Conservation (phyloP, 1,140 invertebrate species). For the Drosophila ironensis region DNA sequence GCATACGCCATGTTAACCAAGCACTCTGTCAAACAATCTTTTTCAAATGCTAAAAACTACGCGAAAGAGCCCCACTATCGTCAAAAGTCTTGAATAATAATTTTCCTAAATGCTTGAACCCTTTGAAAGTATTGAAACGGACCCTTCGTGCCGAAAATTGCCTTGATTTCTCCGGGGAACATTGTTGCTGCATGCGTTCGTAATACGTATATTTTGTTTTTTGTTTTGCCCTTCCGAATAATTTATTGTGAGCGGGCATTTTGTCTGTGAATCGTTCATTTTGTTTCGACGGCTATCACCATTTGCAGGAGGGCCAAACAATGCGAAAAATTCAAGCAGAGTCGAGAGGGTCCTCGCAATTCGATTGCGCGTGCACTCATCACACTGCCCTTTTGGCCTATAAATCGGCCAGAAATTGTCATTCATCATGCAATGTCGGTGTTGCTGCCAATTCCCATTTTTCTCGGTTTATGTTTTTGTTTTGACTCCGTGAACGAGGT, state of each 20-base stretch:
- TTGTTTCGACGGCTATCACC: constrained; percentile 36
- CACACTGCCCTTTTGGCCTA: constrained; percentile 10
- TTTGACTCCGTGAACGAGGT: constrained; percentile 3
- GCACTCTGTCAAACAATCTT: no score
- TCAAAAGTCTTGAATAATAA: no score
- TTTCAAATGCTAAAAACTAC: no score
- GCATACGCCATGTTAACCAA: no score
- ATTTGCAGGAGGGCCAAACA: constrained; percentile 35
- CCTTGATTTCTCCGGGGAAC: no score
- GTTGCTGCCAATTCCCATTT: background rate
- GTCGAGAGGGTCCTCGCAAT: background rate
- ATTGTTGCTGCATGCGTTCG: background rate
- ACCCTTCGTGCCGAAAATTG: no score
- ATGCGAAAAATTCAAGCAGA: constrained; percentile 31
- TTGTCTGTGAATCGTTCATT: constrained; percentile 26
- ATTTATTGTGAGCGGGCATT: constrained; percentile 24
- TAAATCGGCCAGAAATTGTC: constrained; percentile 70
- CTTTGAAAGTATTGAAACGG: no score
- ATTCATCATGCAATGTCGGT: constrained; percentile 57
- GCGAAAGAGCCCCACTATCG: no score
- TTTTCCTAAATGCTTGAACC: no score
- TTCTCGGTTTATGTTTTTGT: background rate
- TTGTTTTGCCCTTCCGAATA: constrained; percentile 28
- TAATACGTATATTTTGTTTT: constrained; percentile 1
- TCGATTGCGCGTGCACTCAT: constrained; percentile 19